These are phyloP conservation scores for Uloborus plumipes DNA, from an alignment of 2,888 invertebrate species.

Conservation along the genomic window DNA sequence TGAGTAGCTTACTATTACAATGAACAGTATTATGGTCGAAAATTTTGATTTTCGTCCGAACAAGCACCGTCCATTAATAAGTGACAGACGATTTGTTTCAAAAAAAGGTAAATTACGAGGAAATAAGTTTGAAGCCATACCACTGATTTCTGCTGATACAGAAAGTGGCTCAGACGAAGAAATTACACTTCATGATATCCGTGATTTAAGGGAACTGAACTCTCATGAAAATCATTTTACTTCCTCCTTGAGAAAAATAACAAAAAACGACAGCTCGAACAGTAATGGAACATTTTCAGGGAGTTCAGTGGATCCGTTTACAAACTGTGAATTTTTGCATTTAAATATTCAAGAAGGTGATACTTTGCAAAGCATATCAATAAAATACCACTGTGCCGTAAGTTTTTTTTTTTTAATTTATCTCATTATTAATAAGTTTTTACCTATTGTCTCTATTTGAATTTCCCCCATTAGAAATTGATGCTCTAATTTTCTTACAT, in stretches of 20 bases:
- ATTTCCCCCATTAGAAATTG: background rate
- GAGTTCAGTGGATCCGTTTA: slow-evolving; percentile 39
- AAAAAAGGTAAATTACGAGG: slow-evolving; percentile 43
- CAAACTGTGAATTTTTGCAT: slow-evolving; percentile 44
- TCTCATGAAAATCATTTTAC: background rate
- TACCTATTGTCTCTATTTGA: background rate
- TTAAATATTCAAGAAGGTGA: slow-evolving; percentile 46
- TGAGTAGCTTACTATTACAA: background rate
- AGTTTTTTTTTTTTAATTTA: slow-evolving; percentile 20
- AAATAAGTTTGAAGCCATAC: slow-evolving; percentile 29
- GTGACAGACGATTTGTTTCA: slow-evolving; percentile 39
- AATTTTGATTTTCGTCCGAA: slow-evolving; percentile 32
- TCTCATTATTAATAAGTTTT: background rate
- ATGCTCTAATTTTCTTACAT: no score
- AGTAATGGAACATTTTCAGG: slow-evolving; percentile 20
- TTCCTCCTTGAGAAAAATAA: slow-evolving; percentile 40
- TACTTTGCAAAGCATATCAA: slow-evolving; percentile 51
- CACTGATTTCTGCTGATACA: slow-evolving; percentile 40
- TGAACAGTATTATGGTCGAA: slow-evolving; percentile 32
- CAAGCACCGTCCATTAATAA: slow-evolving; percentile 17
- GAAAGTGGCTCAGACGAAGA: slow-evolving; percentile 51
- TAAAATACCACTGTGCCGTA: slow-evolving; percentile 59
- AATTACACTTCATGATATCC: slow-evolving; percentile 54
- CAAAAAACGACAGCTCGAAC: slow-evolving; percentile 14
- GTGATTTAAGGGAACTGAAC: slow-evolving; percentile 14